Base-by-base conservation (phyloP, 2,888 invertebrate genomes). In the Drosophila mimica region DNA sequence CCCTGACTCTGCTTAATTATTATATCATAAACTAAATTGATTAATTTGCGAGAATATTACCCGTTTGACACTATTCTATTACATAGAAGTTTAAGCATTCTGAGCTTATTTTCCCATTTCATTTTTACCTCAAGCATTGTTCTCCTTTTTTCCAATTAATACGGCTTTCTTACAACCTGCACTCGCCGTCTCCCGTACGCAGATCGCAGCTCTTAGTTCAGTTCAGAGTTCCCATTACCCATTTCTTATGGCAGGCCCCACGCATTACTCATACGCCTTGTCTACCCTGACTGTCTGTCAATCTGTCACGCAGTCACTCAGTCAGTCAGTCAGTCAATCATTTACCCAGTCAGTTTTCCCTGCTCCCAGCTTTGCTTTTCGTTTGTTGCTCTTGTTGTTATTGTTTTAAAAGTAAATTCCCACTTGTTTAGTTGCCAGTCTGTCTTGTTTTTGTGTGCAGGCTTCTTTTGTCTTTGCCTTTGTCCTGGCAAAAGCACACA, bases 341-440 rank as follows among this genome's bases (percentile, higher is more conserved):
- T 62, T 59, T 60, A 69, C 43, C 67, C 48, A 53, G 51, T 49
- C 51, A 48, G 56, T 40, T 72, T 69, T 70, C 62, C 62, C 49
- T 63, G 61, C 67, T 65, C 49, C 60, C 61, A 73, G 65, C 51
- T 48, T 48, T 54, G 48, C 49, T 58, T 74, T 71, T 63, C 33
- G 52, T 28, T 59, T 59, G 38, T 56, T 75, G 66, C 53, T 70
- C 66, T 76, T 62, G 53, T 87, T 88, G 75, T 83, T 85, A 78
- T 86, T 86, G 86, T 88, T 82, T 87, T 84, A 70, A 89, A 76
- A 85, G 79, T 72, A 75, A 88, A 82, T 89, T 84, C 85, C 84
- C 89, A 89, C 88, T 89, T 88, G 85, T 75, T 87, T 79, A 85
- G 88, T 75, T 84, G 76, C 53, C 74, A 68, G 70, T 52, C 48